Evolutionary conservation across 2,113 vertebrate genomes (phyloP).

Genomic region (Elachura formosa): DNA sequence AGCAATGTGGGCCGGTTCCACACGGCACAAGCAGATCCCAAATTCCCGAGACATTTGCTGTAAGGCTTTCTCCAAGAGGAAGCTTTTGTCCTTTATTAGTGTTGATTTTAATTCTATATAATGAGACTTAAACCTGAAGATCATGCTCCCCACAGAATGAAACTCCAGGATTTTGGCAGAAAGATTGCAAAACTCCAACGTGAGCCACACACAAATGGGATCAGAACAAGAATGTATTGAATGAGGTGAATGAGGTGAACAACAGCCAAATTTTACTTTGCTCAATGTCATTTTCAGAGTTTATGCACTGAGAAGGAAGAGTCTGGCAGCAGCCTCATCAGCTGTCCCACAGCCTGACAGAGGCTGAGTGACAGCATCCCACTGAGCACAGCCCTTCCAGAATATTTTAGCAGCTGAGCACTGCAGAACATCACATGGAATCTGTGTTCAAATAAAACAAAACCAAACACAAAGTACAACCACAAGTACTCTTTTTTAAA

Average conservation of each 20-base stretch:
- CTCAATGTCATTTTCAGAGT: background rate
- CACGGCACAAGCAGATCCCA: accelerated
- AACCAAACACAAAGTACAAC: background rate
- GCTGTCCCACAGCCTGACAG: background rate
- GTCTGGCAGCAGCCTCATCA: background rate
- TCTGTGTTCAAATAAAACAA: background rate
- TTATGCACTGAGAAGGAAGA: background rate
- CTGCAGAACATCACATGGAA: background rate
- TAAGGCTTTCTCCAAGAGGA: background rate
- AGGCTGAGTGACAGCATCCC: background rate
- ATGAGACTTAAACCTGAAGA: background rate
- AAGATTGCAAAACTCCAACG: background rate
- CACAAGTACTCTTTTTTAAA: background rate
- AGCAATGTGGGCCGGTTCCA: accelerated
- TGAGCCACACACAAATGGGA: background rate
- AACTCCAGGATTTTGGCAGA: background rate
- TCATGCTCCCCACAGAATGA: accelerated
- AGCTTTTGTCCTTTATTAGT: background rate
- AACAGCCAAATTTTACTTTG: background rate
- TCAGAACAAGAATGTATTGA: background rate
- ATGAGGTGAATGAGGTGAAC: background rate
- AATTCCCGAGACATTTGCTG: background rate
- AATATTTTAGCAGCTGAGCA: background rate
- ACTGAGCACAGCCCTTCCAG: background rate
- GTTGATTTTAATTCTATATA: background rate